phyloP scores from a whole-genome alignment of 2,113 vertebrate genomes.

The Indicator indicator region DNA sequence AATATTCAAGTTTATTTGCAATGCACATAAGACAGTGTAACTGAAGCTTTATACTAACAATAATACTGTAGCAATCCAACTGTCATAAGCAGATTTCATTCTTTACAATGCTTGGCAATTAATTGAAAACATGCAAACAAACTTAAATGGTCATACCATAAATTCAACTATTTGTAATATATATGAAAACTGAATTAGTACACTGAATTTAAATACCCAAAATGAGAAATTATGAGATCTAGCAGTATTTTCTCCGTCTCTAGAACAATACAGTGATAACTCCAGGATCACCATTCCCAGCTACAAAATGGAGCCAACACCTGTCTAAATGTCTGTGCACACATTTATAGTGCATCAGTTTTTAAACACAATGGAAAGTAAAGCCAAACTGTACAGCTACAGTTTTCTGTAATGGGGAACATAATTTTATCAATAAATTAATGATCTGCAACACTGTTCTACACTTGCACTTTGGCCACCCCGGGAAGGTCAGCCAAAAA shows the following conservation, averaged over 20 bases:
- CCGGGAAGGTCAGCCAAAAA: slow-evolving; percentile 15
- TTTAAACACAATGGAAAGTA: not conserved
- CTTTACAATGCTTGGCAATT: not conserved
- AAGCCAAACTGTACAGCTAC: not conserved
- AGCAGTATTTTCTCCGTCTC: not conserved
- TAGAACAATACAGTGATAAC: not conserved
- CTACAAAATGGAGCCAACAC: not conserved
- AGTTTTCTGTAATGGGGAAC: not conserved
- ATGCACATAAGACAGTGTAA: not conserved
- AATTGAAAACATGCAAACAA: not conserved
- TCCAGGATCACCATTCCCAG: not conserved
- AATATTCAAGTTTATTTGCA: not conserved
- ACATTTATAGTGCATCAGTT: not conserved
- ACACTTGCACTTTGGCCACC: not conserved
- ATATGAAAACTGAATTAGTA: not conserved
- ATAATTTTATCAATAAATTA: not conserved
- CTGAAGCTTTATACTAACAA: not conserved
- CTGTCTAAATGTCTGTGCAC: not conserved
- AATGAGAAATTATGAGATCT: not conserved
- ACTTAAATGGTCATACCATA: not conserved
- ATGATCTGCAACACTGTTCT: not conserved
- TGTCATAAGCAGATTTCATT: not conserved
- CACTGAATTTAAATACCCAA: not conserved
- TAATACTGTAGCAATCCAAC: not conserved
- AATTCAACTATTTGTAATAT: not conserved